Evolutionary conservation across 1,140 invertebrate genomes (phyloP).

Genomic region (Antheraea mylitta): DNA sequence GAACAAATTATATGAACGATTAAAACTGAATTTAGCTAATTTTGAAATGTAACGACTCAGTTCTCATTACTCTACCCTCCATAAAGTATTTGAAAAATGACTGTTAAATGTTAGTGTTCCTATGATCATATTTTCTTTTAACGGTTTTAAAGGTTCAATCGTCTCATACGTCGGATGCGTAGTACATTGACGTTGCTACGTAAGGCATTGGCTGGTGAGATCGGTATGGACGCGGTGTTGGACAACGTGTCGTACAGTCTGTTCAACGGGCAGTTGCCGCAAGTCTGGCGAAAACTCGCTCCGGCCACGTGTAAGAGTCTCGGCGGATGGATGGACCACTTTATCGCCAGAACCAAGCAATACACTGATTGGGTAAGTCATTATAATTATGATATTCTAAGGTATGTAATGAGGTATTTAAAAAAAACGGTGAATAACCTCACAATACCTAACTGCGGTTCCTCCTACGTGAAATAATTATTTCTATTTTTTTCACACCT

Average conservation of each 20-base stretch:
- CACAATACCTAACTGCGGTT: no score
- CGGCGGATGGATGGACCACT: slow-evolving; percentile 93
- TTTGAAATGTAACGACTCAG: no score
- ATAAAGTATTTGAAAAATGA: no score
- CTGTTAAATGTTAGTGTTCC: no score
- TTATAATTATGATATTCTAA: no score
- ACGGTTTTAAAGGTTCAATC: slow-evolving; percentile 82
- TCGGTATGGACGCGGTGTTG: slow-evolving; percentile 91
- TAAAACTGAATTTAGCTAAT: no score
- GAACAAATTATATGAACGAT: no score
- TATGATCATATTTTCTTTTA: not conserved
- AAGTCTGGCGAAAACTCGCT: slow-evolving; percentile 88
- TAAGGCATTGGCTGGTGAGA: slow-evolving; percentile 92
- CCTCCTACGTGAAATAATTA: no score
- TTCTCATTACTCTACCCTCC: no score
- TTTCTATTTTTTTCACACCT: no score
- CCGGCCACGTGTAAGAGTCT: slow-evolving; percentile 92
- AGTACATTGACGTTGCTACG: slow-evolving; percentile 85
- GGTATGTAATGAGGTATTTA: no score
- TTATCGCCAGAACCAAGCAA: slow-evolving; percentile 82
- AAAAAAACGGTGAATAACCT: no score
- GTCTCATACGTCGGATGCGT: slow-evolving; percentile 86
- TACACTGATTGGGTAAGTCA: slow-evolving; percentile 85
- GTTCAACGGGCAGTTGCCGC: slow-evolving; percentile 91
- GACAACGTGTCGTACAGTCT: slow-evolving; percentile 90